Evolutionary conservation across 64 coral and sea anemone genomes (phyloP), one percentile per base, ranked within the genome.

Genomic region (Montipora foliosa): DNA sequence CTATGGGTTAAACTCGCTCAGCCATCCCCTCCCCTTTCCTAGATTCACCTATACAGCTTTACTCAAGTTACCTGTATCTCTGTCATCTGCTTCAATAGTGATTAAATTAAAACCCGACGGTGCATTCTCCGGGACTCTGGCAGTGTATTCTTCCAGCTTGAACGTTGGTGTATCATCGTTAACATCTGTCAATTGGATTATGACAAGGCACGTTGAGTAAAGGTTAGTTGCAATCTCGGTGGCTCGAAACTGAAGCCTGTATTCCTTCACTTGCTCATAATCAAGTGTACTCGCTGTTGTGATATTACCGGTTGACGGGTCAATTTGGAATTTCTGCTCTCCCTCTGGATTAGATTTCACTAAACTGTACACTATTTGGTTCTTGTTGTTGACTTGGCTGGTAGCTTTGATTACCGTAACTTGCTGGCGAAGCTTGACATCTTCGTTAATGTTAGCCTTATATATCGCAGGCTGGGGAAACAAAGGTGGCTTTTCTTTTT

Each of bases 121-220:
- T 44, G 71, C 44, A 58, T 93, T 80, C 60, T 93, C 92, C 20
- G 86, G 92, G 24, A 93, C 92, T 44, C 92, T 75, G 6, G 92
- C 92, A 44, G 58, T 88, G 59, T 93, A 78, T 13, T 88, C 84
- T 67, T 44, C 61, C 17, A 86, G 66, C 45, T 87, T 64, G 50
- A 93, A 93, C 13, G 75, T 88, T 3, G 92, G 92, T 15, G 83
- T 53, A 22, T 76, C 67, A 22, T 93, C 92, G 46, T 93, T 93
- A 0, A 70, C 76, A 67, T 93, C 92, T 44, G 8, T 49, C 1
- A 93, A 24, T 0, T 0, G 51, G 7, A 93, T 79, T 0, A 47
- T 57, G 6, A 93, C 92, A 6, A 60, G n/a, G 52, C 82, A 87
- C 2, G 84, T 88, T 1, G 84, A 19, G 60, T 88, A 88, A 19